Base-by-base conservation (phyloP, 1,140 invertebrate species). In the Trachelipus rathkii region DNA sequence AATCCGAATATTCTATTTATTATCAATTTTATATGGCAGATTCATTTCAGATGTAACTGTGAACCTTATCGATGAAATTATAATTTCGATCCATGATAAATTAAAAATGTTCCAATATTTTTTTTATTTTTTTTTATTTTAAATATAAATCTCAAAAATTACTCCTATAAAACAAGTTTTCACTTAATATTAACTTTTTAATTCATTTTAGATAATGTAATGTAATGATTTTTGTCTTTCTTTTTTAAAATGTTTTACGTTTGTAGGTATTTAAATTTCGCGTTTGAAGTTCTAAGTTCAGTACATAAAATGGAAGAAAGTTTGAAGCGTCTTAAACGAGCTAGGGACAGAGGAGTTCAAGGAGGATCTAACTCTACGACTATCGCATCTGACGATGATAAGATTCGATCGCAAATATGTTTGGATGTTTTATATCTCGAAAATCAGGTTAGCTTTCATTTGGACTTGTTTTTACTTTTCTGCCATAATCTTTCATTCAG, bases 221-320 rank as follows among this genome's bases (percentile, higher is more conserved):
- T 33, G 6, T 33, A 3, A 33, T 1, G 2, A 3, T 3, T 33
- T 33, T 33, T 6, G 33, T 33, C 33, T 60, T 60, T 19, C 50
- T 13, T 10, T 21, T 60, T 11, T 74, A 19, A 5, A n/a, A 6
- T 44, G 4, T 44, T 73, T 79, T 82, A 82, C 82, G 78, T 88
- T 87, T 76, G 33, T 83, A 95, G 94, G 79, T 97, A 95, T 87
- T 90, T 88, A 79, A 88, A 87, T 78, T 89, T 91, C 78, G 93
- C 96, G 13, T 88, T 88, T 77, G 94, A 97, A 85, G 94, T 97
- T 6, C 86, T 98, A 73, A 93, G 90, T 50, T 96, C 95, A 6
- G 95, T 97, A 0, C 93, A 94, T 84, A 95, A 93, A 87, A 97
- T 95, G 80, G 95, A 97, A 84, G 95, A 97, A 83, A 96, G 94